Evolutionary conservation across 2,113 vertebrate species (phyloP).

Genomic region (Clinocottus analis): DNA sequence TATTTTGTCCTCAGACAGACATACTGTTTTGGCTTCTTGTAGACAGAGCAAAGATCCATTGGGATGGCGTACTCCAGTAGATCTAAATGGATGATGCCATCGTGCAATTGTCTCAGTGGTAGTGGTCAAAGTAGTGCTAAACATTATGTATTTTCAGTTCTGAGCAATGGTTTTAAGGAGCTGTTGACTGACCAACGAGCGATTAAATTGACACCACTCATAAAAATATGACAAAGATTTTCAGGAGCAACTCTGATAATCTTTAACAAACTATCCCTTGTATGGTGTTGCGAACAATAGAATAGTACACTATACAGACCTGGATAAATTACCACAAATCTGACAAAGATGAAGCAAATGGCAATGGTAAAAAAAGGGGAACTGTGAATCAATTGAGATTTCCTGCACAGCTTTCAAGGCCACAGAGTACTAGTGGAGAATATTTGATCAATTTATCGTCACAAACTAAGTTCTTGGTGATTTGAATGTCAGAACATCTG

Average conservation of each 20-base stretch:
- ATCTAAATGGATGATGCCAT: constrained; percentile 37
- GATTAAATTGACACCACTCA: background rate
- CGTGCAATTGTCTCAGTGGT: constrained; percentile 10
- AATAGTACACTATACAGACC: background rate
- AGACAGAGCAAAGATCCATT: constrained; percentile 20
- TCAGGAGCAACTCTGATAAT: background rate
- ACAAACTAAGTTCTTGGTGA: constrained; percentile 35
- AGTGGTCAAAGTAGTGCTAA: constrained; percentile 27
- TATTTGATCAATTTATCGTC: constrained; percentile 12
- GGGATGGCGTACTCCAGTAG: constrained; percentile 38
- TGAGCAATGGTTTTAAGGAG: constrained; percentile 4
- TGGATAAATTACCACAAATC: background rate
- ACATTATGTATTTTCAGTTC: background rate
- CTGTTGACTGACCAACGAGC: background rate
- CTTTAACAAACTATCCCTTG: background rate
- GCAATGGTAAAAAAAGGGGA: background rate
- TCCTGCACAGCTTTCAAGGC: background rate
- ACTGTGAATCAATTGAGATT: background rate
- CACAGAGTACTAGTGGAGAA: background rate
- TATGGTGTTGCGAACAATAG: background rate
- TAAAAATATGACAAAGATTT: background rate
- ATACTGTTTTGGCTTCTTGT: constrained; percentile 27
- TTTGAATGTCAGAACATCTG: constrained; percentile 42
- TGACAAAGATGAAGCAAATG: background rate
- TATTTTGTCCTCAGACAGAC: constrained; percentile 23